Conservation (phyloP, 2,797 vertebrate species). For the Xiphorhynchus erythropygius region DNA sequence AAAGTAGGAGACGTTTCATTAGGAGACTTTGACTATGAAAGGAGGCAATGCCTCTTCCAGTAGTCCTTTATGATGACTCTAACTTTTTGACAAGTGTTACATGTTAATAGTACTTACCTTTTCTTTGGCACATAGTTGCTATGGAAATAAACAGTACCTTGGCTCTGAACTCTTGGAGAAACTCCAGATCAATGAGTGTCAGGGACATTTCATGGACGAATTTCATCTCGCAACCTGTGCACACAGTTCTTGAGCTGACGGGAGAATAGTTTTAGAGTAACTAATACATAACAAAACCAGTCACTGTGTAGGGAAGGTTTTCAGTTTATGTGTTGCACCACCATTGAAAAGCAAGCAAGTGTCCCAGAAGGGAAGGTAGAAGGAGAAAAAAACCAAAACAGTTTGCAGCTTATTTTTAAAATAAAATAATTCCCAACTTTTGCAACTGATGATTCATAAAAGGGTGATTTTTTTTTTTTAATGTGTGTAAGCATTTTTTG, state of each 20-base stretch:
- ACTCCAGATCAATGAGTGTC: neutral
- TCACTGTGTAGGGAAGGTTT: neutral
- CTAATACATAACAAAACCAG: neutral
- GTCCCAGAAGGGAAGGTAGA: neutral
- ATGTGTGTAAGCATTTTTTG: neutral
- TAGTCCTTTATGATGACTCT: neutral
- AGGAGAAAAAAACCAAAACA: neutral
- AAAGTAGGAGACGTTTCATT: neutral
- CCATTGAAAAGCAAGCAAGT: conserved; percentile 10
- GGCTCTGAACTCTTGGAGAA: neutral
- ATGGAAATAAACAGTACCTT: neutral
- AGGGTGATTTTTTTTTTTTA: neutral
- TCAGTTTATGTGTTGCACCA: conserved; percentile 11
- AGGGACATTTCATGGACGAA: neutral
- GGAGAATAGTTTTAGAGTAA: neutral
- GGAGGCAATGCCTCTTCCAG: neutral
- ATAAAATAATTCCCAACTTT: conserved; percentile 22
- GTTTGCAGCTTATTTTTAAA: neutral
- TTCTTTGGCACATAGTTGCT: neutral
- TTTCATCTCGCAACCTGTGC: neutral
- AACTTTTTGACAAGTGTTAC: neutral
- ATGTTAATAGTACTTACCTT: neutral
- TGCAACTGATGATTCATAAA: conserved; percentile 29
- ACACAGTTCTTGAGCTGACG: neutral
- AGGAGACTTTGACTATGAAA: neutral